phyloP scores from a whole-genome alignment of 2,113 vertebrate species.

The Nerophis lumbriciformis region DNA sequence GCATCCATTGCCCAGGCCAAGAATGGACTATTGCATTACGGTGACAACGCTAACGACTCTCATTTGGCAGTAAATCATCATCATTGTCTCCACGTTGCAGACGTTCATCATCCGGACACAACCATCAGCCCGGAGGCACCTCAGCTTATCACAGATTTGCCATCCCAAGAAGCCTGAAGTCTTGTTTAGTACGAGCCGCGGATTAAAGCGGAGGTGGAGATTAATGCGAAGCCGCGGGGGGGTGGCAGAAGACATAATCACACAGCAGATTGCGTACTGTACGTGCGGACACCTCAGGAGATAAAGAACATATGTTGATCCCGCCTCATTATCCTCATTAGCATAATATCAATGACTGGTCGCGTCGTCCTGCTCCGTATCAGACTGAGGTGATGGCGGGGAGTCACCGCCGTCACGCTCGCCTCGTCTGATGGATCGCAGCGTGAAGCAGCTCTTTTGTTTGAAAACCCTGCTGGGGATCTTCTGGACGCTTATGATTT shows the following conservation, averaged over 20 bases:
- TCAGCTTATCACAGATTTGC: conserved; percentile 33
- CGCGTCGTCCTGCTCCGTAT: conserved; percentile 40
- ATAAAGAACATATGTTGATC: conserved; percentile 55
- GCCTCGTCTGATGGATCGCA: conserved; percentile 40
- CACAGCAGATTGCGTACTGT: conserved; percentile 18
- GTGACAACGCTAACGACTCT: too few species aligned
- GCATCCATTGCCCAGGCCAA: too few species aligned
- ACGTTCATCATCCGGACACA: too few species aligned
- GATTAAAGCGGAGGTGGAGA: conserved; percentile 49
- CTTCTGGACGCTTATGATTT: conserved; percentile 47
- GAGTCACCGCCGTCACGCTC: conserved; percentile 25
- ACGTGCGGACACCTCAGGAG: conserved; percentile 18
- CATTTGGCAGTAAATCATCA: too few species aligned
- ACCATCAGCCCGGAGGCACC: conserved; percentile 18
- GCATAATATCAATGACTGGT: conserved; percentile 45
- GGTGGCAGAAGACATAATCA: conserved; percentile 15
- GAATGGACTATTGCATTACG: too few species aligned
- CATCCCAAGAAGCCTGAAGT: conserved; percentile 16
- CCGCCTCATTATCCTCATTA: conserved; percentile 57
- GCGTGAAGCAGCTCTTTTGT: conserved; percentile 34
- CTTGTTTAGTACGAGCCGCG: conserved; percentile 29
- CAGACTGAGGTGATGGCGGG: conserved; percentile 32
- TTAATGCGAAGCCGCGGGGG: conserved; percentile 37
- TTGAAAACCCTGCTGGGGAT: conserved; percentile 39
- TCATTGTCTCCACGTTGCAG: too few species aligned